phyloP scores from a whole-genome alignment of 2,113 vertebrate species.

The Siphamia tubifer region DNA sequence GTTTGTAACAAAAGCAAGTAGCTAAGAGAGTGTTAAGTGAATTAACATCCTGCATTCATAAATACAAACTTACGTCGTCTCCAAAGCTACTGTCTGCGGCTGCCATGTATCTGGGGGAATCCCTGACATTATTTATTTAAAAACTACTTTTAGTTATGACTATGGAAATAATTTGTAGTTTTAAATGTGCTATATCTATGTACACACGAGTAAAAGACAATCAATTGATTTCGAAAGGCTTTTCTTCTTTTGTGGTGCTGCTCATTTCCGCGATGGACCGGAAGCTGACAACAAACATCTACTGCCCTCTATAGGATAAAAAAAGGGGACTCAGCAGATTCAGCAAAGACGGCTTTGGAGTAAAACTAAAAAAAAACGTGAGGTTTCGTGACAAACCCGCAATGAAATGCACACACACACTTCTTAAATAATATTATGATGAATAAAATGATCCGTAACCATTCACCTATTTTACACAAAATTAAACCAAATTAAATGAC shows the following conservation, averaged over 20 bases:
- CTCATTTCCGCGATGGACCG: background rate
- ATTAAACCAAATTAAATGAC: no score
- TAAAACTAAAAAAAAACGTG: no score
- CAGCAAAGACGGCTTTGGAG: background rate
- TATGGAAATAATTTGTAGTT: background rate
- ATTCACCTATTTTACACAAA: no score
- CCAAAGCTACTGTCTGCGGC: slow-evolving; percentile 85
- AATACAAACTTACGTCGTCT: slow-evolving; percentile 86
- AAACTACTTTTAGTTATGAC: background rate
- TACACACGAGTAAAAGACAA: background rate
- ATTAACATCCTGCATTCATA: background rate
- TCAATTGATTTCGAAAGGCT: background rate
- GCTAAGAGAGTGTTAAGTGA: background rate
- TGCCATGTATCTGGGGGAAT: slow-evolving; percentile 92
- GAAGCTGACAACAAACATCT: background rate
- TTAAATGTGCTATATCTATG: background rate
- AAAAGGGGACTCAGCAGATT: background rate
- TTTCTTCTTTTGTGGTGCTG: slow-evolving; percentile 31
- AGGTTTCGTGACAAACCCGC: no score
- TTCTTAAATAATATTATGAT: no score
- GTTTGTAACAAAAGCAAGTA: background rate
- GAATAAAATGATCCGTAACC: no score
- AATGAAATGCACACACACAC: no score
- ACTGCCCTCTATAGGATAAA: slow-evolving; percentile 43
- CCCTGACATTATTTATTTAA: slow-evolving; percentile 73